Percentiles rank a stretch among this genome's conserved stretches.
These are phyloP conservation scores for Mesorhabditis spiculigera DNA, from an alignment of 2,888 invertebrate species.

Conservation along the genomic window DNA sequence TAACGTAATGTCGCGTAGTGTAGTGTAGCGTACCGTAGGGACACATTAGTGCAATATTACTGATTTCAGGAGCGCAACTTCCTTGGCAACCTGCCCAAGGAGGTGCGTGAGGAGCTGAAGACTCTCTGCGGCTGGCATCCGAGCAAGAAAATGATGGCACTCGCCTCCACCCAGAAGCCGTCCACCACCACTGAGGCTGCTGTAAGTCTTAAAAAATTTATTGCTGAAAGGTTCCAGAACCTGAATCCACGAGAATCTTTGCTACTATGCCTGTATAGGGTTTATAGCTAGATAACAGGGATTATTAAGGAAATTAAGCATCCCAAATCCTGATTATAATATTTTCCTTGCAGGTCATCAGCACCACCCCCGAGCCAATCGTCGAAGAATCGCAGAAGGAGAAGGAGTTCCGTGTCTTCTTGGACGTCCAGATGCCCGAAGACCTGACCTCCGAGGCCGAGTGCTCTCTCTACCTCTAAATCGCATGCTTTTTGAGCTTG, in stretches of 20 bases:
- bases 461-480: slow-evolving; percentile 31
- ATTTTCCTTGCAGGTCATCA: slow-evolving; percentile 1
- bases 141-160: slow-evolving; percentile 9
- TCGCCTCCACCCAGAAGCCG: slow-evolving; percentile 13
- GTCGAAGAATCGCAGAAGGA: slow-evolving; percentile 33
- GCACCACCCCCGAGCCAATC: slow-evolving; percentile 25
- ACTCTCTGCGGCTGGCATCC: slow-evolving; percentile 33
- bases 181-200: slow-evolving; percentile 14
- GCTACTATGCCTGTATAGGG: too few relatives aligned
- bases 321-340: background rate
- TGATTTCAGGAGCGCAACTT: slow-evolving; percentile 40
- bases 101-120: slow-evolving; percentile 44
- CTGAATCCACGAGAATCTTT: too few relatives aligned
- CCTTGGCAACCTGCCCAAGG: slow-evolving; percentile 44
- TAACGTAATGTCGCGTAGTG: too few relatives aligned
- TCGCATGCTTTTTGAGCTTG: background rate
- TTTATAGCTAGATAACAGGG: too few relatives aligned
- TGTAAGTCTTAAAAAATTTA: background rate
- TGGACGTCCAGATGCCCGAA: slow-evolving; percentile 36
- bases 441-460: slow-evolving; percentile 34
- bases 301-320: background rate
- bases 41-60: background rate
- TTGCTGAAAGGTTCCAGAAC: slow-evolving; percentile 1
- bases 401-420: slow-evolving; percentile 37
- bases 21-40: too few relatives aligned